Evolutionary conservation across 1,140 invertebrate species (phyloP), one percentile per base, ranked within the genome.

Genomic region (Meloidogyne exigua): DNA sequence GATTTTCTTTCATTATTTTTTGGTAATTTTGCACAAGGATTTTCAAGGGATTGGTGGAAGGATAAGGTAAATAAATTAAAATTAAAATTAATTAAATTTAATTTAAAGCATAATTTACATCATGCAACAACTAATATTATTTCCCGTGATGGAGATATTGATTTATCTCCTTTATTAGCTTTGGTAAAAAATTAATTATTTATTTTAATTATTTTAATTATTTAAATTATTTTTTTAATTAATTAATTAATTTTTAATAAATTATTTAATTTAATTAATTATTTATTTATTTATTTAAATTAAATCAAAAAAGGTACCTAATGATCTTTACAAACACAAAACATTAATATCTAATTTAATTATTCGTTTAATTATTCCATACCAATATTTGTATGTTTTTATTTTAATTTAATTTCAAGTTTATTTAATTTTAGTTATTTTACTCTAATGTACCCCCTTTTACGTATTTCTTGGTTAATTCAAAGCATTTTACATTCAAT

Each of bases 1-100:
- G 84, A 87, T 68, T 67, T 36, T 5, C 25, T 79, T 1, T 68
- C 85, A 12, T 26, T 87, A 11, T 76, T 87, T 64, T 75, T 87
- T 7, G 86, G 85, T 25, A 87, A 87, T 66, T 76, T 87, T 18
- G 57, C 71, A 4, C 84, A 85, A 72, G 85, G 85, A 70, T 87
- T 86, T 62, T 86, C 85, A 9, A 78, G 83, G 18, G 85, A 86
- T 75, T 86, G 85, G 85, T 86, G 85, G 85, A 86, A 86, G 68
- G 81, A 87, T 64, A 86, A 86, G 57, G 72, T 64, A 63, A 21
- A n/a, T 39, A 9, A n/a, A 25, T 18, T 49, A 7, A 64, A 10
- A 13, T 62, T n/a, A 23, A 65, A 26, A 5, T 64, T 25, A 26
- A 23, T 57, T 26, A 72, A 72, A 32, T 28, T 32, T 23, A 25